These are phyloP conservation scores for Emys orbicularis DNA, from an alignment of 2,797 vertebrate genomes.

Conservation along the genomic window DNA sequence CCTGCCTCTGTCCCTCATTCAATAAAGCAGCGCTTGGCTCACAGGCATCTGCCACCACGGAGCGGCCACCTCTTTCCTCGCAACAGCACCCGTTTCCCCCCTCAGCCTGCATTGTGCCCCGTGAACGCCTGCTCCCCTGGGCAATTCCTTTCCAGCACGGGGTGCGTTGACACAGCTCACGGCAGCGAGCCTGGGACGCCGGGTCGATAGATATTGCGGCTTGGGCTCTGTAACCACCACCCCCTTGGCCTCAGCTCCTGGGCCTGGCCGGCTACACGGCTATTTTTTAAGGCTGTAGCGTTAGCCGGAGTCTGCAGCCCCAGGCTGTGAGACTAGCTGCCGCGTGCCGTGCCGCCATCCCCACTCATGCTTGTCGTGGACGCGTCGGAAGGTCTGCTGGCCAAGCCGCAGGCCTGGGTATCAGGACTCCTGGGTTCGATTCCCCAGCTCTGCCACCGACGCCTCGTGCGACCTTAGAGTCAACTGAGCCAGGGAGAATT, in stretches of 20 bases:
- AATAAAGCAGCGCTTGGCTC: neutral
- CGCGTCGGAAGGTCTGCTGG: accelerated
- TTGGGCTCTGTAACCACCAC: neutral
- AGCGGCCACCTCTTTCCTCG: neutral
- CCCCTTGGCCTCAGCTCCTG: neutral
- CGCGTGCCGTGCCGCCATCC: accelerated
- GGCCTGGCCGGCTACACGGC: no score
- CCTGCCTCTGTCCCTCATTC: neutral
- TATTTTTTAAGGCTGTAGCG: neutral
- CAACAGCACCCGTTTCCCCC: neutral
- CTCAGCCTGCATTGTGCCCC: neutral
- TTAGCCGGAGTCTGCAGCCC: neutral
- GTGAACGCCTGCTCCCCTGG: no score
- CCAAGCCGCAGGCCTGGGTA: neutral
- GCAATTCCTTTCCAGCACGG: no score
- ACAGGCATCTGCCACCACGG: neutral
- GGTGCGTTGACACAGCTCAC: neutral
- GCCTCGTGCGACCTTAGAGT: neutral
- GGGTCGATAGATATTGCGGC: neutral
- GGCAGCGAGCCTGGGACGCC: no score
- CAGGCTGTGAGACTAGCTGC: no score
- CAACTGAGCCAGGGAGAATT: neutral
- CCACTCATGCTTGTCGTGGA: neutral
- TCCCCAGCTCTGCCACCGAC: no score
- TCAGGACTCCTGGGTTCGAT: neutral